Base-by-base conservation (phyloP, 2,888 invertebrate species). In the Acronicta psi region DNA sequence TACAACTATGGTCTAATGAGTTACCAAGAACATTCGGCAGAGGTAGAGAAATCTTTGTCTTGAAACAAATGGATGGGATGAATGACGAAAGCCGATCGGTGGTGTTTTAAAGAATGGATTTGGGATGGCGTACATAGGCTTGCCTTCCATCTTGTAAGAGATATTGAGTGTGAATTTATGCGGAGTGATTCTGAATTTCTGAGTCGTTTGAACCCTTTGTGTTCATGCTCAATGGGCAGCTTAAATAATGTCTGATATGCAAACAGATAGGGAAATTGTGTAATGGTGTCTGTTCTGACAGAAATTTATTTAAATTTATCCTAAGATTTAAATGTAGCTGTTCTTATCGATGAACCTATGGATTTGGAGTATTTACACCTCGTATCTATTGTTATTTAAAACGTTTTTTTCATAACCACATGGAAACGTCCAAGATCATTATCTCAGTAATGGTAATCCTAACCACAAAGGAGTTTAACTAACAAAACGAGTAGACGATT, bases 161-260 rank as follows among this genome's bases (percentile, higher is more conserved):
- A 70, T 65, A 65, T 65, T 65, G 70, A 65, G 65, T 49, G 57
- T 65, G 37, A 65, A 65, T 65, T 64, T 65, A 66, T 56, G 51
- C 51, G 29, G 17, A 70, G 65, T 54, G 50, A 50, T 70, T 50
- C 64, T 55, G 34, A 70, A 56, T 69, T 70, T 50, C 64, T 55
- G 34, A 70, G 65, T 69, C 63, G 41, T 40, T 55, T 70, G 71
- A 64, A 70, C 71, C 71, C 70, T 54, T 38, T 64, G 37, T 23
- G 70, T 64, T 65, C 45, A 55, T 54, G 65, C 38, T 64, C 49
- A 66, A 64, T 46, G 56, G 38, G 36, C 65, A 70, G 65, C 56
- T 40, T 55, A 63, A 55, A 65, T 69, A 43, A 50, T 11, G 25
- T 38, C 49, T 69, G 41, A 63, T 65, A 54, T 65, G 55, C 55